Conservation (phyloP, 2,797 vertebrate species). For the Chaetodon trifasciatus region DNA sequence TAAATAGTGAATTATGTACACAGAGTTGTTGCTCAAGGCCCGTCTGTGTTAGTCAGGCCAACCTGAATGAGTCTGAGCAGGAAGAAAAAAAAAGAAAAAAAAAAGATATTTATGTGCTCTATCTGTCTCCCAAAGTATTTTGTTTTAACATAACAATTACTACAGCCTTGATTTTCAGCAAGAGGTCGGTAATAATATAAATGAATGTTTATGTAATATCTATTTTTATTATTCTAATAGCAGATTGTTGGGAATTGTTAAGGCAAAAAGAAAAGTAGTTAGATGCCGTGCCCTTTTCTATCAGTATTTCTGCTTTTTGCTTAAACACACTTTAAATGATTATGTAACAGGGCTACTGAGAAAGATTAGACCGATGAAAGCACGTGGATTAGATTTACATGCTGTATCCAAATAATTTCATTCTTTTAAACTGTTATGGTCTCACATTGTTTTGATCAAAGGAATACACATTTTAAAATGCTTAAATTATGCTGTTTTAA, state of each 20-base stretch:
- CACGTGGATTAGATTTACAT: not conserved
- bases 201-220: not conserved
- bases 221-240: not conserved
- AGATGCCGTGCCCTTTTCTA: accelerated
- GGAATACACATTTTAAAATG: not conserved
- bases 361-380: not conserved
- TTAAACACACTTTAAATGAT: not conserved
- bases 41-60: conserved; percentile 29
- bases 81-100: not conserved
- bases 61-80: not conserved
- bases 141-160: not conserved
- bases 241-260: not conserved
- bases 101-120: not conserved
- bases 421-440: not conserved
- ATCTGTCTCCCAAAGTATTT: not conserved
- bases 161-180: not conserved
- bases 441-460: not conserved
- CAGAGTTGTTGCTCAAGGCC: conserved; percentile 39
- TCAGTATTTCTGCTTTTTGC: not conserved
- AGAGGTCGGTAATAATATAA: not conserved
- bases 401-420: not conserved
- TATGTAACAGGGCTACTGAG: not conserved
- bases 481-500: not conserved
- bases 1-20: conserved; percentile 49
- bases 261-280: not conserved